Percentiles rank a stretch among this genome's conserved stretches.
Evolutionary conservation across 1,140 invertebrate genomes (phyloP).

Genomic region (Micrasema longulum): DNA sequence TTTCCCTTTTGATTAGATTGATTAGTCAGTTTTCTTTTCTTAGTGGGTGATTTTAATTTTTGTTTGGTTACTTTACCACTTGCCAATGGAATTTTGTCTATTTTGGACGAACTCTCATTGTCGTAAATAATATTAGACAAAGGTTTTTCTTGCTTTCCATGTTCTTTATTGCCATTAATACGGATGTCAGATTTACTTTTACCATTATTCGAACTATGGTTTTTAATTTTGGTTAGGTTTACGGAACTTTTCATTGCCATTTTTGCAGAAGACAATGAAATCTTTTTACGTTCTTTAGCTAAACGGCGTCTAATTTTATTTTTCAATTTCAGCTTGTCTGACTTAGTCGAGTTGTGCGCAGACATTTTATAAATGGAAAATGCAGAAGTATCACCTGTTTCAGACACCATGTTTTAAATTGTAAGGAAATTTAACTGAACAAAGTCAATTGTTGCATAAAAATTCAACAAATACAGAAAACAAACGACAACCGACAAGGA

Average conservation of each 20-base stretch:
- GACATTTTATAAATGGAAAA: slow-evolving; percentile 36
- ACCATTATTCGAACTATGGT: slow-evolving; percentile 4
- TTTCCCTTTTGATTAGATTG: neutral
- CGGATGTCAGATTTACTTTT: slow-evolving; percentile 3
- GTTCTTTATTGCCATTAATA: slow-evolving; percentile 2
- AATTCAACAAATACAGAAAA: no score
- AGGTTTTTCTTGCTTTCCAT: neutral
- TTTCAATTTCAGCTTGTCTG: slow-evolving; percentile 35
- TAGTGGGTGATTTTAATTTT: neutral
- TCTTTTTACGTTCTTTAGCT: slow-evolving; percentile 24
- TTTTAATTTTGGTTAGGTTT: neutral
- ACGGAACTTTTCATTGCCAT: neutral
- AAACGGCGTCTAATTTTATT: slow-evolving; percentile 27
- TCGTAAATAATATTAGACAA: neutral
- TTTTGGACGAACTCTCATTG: neutral
- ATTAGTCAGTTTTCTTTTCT: slow-evolving; percentile 11
- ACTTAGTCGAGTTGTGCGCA: slow-evolving; percentile 19
- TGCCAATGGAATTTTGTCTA: slow-evolving; percentile 3
- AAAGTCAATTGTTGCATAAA: no score
- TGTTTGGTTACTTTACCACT: slow-evolving; percentile 7
- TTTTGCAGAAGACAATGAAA: neutral
- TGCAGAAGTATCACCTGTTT: slow-evolving; percentile 21
- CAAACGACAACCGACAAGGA: neutral
- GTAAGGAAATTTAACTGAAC: neutral
- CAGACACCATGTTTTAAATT: slow-evolving; percentile 10